Base-by-base conservation (phyloP, 30 jellyfish, hydroid and myxozoan species). In the Nemopilema nomurai region DNA sequence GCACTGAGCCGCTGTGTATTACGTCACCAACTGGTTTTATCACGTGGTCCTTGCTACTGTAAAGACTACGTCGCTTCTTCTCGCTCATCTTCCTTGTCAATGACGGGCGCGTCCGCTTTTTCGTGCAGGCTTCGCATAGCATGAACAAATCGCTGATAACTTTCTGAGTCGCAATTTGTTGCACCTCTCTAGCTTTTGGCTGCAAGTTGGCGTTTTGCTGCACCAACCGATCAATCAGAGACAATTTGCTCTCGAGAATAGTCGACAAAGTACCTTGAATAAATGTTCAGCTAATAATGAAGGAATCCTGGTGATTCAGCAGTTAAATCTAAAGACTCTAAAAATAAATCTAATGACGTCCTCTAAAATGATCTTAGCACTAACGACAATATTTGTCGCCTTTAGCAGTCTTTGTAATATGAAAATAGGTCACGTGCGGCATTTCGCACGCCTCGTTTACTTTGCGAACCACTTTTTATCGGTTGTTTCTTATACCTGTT, bases 121-220 rank as follows among this genome's bases (percentile, higher is more conserved):
- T 41, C 70, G 23, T 65, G 69, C 83, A 73, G 0, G 70, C n/a
- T 41, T 73, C 83, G 53, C 83, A 73, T 13, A 33, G 69, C 83
- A 73, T 73, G 6, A 73, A 73, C 16, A 73, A 65, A 24, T 73
- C 70, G 28, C 83, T 73, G 70, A 29, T 29, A 30, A 73, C 50
- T 28, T 57, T 70, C 27, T 57, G 33, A 57, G 4, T 28, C 17
- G 4, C 24, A 18, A 24, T 1, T 27, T 70, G 64, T 28, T 26
- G 3, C 21, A 24, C 80, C n/a, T 70, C 27, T 4, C 49, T 24
- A 7, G 33, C 80, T 0, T 4, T 62, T 70, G 57, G 13, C 57
- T 41, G 6, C 57, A 41, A 41, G 13, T 13, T 13, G 13, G 9
- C 6, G 13, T 41, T 13, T 41, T 6, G 57, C 57, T 3, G 57